A percentile compares a stretch with the other conserved stretches of the same genome.
phyloP scores from a whole-genome alignment of 2,797 vertebrate genomes.

The Hafferia zeledoni region DNA sequence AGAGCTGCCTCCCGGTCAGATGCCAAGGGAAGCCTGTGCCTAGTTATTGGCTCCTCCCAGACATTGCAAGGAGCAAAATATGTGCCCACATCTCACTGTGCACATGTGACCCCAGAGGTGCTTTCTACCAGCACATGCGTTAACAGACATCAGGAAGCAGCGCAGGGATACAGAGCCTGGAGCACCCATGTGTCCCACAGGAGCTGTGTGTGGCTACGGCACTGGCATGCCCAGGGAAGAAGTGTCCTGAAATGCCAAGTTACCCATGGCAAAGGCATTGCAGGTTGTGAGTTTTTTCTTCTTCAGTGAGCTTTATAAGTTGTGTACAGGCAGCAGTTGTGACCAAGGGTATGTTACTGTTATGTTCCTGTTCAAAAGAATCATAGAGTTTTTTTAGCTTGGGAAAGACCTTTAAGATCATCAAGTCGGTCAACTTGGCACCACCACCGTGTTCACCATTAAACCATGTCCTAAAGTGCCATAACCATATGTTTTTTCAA shows the following conservation, averaged over 20 bases:
- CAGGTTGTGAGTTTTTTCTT: not conserved
- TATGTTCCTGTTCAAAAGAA: not conserved
- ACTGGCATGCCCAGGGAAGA: not conserved
- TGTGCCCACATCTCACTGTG: accelerated
- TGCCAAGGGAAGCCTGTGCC: accelerated
- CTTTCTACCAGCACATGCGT: not conserved
- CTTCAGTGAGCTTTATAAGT: not conserved
- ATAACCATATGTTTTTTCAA: not conserved
- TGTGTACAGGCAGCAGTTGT: not conserved
- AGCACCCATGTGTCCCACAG: not conserved
- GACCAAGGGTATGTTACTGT: not conserved
- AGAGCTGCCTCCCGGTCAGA: not conserved
- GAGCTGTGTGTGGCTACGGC: not conserved
- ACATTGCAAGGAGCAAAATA: accelerated
- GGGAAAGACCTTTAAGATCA: not conserved
- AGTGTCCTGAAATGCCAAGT: not conserved
- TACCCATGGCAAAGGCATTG: not conserved
- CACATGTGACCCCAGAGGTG: accelerated
- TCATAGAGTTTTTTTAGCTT: not conserved
- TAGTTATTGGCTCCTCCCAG: not conserved
- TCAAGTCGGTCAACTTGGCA: not conserved
- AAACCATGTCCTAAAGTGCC: not conserved
- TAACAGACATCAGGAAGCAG: not conserved
- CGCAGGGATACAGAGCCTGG: accelerated
- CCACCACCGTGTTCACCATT: not conserved